These are phyloP conservation scores for Acrocera orbiculus DNA, from an alignment of 2,888 invertebrate genomes.

Conservation along the genomic window DNA sequence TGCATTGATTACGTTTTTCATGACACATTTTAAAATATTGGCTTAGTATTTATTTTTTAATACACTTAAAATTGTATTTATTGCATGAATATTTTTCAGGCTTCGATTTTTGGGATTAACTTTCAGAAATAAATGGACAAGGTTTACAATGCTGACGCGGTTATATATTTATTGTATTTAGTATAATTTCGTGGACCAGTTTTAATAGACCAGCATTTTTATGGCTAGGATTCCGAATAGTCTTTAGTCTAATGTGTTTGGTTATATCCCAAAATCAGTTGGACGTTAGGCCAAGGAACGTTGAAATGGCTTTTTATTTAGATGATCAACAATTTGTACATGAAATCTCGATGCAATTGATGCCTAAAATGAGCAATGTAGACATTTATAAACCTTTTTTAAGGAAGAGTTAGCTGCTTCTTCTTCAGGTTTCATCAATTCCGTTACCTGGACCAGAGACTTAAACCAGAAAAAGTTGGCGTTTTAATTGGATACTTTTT, in stretches of 20 bases:
- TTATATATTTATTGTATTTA: conserved; percentile 80
- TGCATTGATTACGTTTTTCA: conserved; percentile 20
- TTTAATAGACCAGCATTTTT: conserved; percentile 67
- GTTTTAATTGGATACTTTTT: too few species aligned
- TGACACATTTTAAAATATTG: conserved; percentile 55
- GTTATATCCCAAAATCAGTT: conserved; percentile 97
- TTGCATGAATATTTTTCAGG: conserved; percentile 47
- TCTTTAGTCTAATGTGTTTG: conserved; percentile 83
- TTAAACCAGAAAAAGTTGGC: too few species aligned
- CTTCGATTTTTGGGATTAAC: conserved; percentile 48
- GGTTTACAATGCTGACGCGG: conserved; percentile 41
- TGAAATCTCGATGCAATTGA: conserved; percentile 85
- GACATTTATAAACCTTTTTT: conserved; percentile 77
- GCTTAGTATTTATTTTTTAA: conserved; percentile 60
- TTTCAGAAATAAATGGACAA: conserved; percentile 73
- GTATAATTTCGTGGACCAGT: conserved; percentile 80
- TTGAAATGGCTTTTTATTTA: conserved; percentile 86
- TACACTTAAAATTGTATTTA: conserved; percentile 67
- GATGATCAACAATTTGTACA: conserved; percentile 82
- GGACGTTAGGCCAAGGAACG: conserved; percentile 79
- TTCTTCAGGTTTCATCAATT: conserved; percentile 45
- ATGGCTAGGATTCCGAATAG: conserved; percentile 67
- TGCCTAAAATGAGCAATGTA: conserved; percentile 83
- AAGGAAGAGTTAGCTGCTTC: conserved; percentile 46
- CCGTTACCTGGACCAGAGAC: conserved; percentile 28